phyloP scores from a whole-genome alignment of 2,113 vertebrate species.

The Isichthys henryi region DNA sequence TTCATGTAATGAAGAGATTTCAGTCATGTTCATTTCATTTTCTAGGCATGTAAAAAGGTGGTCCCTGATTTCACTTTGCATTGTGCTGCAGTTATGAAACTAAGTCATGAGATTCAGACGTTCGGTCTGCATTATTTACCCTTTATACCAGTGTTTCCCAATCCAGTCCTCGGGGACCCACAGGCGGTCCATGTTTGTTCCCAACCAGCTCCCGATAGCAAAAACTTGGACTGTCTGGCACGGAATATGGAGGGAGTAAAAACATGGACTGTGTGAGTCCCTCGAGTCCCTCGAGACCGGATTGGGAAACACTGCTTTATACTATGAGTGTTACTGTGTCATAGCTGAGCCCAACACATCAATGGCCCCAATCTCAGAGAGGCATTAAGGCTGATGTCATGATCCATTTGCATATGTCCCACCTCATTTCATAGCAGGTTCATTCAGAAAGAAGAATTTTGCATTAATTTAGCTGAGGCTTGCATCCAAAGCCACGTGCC shows the following conservation, averaged over 20 bases:
- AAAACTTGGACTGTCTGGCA: neutral
- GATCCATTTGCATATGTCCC: neutral
- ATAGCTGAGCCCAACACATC: neutral
- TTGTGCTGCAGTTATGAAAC: neutral
- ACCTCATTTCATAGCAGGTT: neutral
- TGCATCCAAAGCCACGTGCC: neutral
- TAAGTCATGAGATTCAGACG: too few species aligned
- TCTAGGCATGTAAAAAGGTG: neutral
- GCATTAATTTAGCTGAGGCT: neutral
- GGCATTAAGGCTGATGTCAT: neutral
- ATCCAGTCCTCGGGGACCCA: neutral
- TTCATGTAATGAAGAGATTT: neutral
- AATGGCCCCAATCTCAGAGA: neutral
- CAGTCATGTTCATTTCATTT: neutral
- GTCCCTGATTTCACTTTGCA: neutral
- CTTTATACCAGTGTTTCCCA: neutral
- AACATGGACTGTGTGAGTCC: neutral
- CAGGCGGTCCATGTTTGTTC: neutral
- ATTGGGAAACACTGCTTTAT: neutral
- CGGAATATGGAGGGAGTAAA: neutral
- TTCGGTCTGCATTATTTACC: neutral
- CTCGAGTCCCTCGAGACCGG: neutral
- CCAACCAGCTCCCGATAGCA: neutral
- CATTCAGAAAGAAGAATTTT: neutral
- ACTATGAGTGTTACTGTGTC: neutral